phyloP scores from a whole-genome alignment of 2,888 invertebrate species.

The Lypha dubia region DNA sequence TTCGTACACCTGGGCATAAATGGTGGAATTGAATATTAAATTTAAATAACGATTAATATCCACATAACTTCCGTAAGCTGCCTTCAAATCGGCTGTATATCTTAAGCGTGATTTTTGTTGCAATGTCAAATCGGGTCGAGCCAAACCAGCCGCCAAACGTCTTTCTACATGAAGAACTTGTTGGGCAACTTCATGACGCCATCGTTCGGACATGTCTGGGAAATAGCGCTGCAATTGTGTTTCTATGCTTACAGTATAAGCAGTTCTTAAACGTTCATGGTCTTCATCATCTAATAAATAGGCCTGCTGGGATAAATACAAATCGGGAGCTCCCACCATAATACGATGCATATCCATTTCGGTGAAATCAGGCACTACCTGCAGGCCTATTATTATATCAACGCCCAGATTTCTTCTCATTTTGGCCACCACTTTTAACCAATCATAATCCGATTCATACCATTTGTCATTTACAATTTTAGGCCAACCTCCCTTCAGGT shows the following conservation, averaged over 20 bases:
- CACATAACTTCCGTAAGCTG: constrained; percentile 79
- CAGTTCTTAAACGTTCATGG: constrained; percentile 71
- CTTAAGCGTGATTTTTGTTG: constrained; percentile 78
- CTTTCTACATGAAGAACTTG: constrained; percentile 79
- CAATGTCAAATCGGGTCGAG: constrained; percentile 76
- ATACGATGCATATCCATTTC: constrained; percentile 78
- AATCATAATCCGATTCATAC: constrained; percentile 80
- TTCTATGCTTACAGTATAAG: constrained; percentile 75
- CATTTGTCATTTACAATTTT: constrained; percentile 76
- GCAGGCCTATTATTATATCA: constrained; percentile 79
- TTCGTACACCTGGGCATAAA: constrained; percentile 79
- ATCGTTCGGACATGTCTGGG: constrained; percentile 76
- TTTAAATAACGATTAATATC: constrained; percentile 80
- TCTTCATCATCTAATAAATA: constrained; percentile 75
- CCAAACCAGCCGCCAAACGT: constrained; percentile 79
- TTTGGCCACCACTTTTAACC: constrained; percentile 78
- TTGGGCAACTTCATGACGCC: constrained; percentile 77
- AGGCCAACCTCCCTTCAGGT: constrained; percentile 81
- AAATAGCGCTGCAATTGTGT: constrained; percentile 77
- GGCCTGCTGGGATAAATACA: constrained; percentile 75
- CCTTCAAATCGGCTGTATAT: constrained; percentile 76
- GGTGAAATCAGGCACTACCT: constrained; percentile 79
- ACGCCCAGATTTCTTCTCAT: constrained; percentile 79
- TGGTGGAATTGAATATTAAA: constrained; percentile 78
- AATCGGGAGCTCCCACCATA: constrained; percentile 79